These are phyloP conservation scores for Scelioninae gen. 1 DNA, from an alignment of 2,888 invertebrate genomes.

Conservation along the genomic window DNA sequence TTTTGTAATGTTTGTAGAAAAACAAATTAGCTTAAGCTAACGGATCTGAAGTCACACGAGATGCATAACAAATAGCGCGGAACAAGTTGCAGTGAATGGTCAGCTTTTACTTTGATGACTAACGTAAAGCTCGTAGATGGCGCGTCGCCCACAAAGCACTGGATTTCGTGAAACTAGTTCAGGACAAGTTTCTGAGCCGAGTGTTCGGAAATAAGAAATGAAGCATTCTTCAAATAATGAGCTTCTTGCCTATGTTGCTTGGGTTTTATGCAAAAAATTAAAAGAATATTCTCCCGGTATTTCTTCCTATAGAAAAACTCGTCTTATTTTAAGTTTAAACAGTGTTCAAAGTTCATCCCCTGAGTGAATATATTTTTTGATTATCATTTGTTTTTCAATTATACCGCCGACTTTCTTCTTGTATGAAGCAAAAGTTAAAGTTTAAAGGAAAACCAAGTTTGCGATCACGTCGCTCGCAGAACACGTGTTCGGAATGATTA, in stretches of 20 bases:
- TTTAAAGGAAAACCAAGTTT: slow-evolving; percentile 22
- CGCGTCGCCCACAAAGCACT: slow-evolving; percentile 22
- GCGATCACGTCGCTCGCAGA: neutral
- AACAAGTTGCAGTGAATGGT: slow-evolving; percentile 52
- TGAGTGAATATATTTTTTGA: slow-evolving; percentile 19
- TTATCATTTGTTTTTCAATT: slow-evolving; percentile 41
- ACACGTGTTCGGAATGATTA: slow-evolving; percentile 33
- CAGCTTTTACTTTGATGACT: slow-evolving; percentile 56
- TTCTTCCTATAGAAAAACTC: slow-evolving; percentile 26
- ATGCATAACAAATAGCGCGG: slow-evolving; percentile 50
- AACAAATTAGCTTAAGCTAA: slow-evolving; percentile 32
- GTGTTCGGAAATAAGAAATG: slow-evolving; percentile 53
- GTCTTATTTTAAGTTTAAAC: slow-evolving; percentile 37
- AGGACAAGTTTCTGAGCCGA: slow-evolving; percentile 50
- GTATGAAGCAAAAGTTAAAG: slow-evolving; percentile 11
- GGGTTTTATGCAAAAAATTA: slow-evolving; percentile 50
- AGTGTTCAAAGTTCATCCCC: slow-evolving; percentile 18
- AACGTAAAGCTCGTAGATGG: slow-evolving; percentile 44
- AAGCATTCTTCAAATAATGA: slow-evolving; percentile 62
- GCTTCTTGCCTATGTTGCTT: slow-evolving; percentile 25
- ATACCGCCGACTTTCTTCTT: slow-evolving; percentile 9
- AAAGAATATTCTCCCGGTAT: slow-evolving; percentile 41
- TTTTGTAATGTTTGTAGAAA: slow-evolving; percentile 19
- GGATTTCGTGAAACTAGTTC: slow-evolving; percentile 55
- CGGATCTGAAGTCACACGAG: slow-evolving; percentile 31